Evolutionary conservation across 1,140 invertebrate species (phyloP).

Genomic region (Zaprionus ornatus): DNA sequence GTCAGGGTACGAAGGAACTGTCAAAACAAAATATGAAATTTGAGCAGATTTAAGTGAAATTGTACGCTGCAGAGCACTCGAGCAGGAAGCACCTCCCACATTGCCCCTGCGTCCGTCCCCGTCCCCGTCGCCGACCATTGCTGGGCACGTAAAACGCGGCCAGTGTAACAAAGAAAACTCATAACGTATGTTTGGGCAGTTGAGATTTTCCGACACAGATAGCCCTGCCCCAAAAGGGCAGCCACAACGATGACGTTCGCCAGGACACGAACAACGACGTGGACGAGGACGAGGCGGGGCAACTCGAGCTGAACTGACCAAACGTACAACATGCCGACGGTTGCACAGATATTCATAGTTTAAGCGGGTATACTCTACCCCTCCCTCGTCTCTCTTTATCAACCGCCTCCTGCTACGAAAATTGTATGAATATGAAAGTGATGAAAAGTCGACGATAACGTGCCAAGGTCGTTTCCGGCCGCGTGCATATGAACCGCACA

Average conservation of each 20-base stretch:
- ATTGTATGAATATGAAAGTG: conserved; percentile 80
- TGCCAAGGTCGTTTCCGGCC: conserved; percentile 83
- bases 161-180: conserved; percentile 73
- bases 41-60: conserved; percentile 64
- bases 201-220: conserved; percentile 79
- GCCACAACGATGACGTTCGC: conserved; percentile 26
- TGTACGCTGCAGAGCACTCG: conserved; percentile 32
- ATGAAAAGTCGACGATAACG: conserved; percentile 82
- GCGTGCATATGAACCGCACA: conserved; percentile 73
- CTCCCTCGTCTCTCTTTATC: neutral
- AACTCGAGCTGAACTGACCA: conserved; percentile 10
- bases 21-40: conserved; percentile 75
- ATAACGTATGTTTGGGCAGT: conserved; percentile 70
- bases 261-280: conserved; percentile 5
- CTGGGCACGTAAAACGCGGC: conserved; percentile 15
- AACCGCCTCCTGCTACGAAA: conserved; percentile 46
- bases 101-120: neutral
- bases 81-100: neutral
- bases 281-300: conserved; percentile 20
- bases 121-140: neutral
- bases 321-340: conserved; percentile 24
- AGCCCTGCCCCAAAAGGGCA: conserved; percentile 43
- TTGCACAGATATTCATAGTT: conserved; percentile 31
- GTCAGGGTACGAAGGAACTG: conserved; percentile 32
- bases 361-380: neutral